A percentile compares a stretch with the other conserved stretches of the same genome.
Conservation (phyloP, 1,140 invertebrate genomes). For the Drosophila oshimai region DNA sequence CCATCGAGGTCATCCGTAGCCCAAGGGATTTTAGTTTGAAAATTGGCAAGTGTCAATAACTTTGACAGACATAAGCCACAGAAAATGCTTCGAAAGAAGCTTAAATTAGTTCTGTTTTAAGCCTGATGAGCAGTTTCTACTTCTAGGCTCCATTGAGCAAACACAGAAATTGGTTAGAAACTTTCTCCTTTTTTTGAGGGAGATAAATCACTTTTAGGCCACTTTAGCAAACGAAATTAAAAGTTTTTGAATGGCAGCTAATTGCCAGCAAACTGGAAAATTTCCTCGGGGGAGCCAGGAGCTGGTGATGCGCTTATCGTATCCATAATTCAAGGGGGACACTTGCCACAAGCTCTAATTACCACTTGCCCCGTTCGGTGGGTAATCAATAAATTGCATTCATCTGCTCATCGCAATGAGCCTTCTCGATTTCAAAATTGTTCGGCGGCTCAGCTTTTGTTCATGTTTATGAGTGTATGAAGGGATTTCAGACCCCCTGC, state of each 20-base stretch:
- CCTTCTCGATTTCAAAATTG: slow-evolving; percentile 5
- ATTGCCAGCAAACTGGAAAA: slow-evolving; percentile 1
- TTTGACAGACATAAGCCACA: not conserved
- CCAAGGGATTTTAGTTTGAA: no score
- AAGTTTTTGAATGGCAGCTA: slow-evolving; percentile 7
- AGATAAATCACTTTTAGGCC: not conserved
- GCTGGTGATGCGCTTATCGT: slow-evolving; percentile 10
- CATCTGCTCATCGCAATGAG: not conserved
- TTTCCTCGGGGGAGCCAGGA: not conserved
- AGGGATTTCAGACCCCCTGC: not conserved
- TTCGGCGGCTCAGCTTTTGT: slow-evolving; percentile 5
- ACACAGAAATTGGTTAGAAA: not conserved
- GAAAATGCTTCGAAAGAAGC: not conserved
- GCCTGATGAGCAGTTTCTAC: not conserved
- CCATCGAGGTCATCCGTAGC: not conserved
- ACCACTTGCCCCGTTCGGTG: not conserved
- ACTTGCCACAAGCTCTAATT: slow-evolving; percentile 25
- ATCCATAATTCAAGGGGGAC: slow-evolving; percentile 18
- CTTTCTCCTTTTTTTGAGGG: not conserved
- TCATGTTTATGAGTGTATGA: slow-evolving; percentile 27
- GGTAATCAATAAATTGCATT: slow-evolving; percentile 33
- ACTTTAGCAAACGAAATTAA: slow-evolving; percentile 1
- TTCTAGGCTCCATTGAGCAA: not conserved
- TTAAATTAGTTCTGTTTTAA: not conserved
- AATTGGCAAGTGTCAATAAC: slow-evolving; percentile 8